Evolutionary conservation across 2,113 vertebrate genomes (phyloP).

Genomic region (Pseudorectes ferrugineus): DNA sequence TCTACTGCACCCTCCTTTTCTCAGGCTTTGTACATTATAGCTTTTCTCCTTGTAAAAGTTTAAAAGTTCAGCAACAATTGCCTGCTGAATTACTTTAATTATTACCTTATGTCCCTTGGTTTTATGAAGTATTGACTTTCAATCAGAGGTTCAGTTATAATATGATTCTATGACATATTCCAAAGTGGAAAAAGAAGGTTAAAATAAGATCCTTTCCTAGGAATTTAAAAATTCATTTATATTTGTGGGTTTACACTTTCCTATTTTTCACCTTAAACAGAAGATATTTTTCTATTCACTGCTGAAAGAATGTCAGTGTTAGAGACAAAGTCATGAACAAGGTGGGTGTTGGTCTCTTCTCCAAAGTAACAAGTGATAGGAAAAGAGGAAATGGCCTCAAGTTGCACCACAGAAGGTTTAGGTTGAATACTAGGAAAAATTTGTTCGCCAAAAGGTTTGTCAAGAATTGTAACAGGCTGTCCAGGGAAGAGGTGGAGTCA

Average conservation of each 20-base stretch:
- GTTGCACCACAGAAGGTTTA: background rate
- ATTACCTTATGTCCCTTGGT: background rate
- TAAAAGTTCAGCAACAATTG: constrained; percentile 26
- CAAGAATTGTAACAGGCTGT: background rate
- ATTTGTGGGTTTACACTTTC: background rate
- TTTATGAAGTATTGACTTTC: constrained; percentile 33
- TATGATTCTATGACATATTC: background rate
- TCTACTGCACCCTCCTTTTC: background rate
- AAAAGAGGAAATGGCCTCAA: background rate
- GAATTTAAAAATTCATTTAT: background rate
- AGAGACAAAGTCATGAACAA: background rate
- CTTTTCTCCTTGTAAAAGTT: background rate
- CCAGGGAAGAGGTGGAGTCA: background rate
- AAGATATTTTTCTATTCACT: background rate
- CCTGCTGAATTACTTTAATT: constrained; percentile 8
- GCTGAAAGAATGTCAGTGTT: background rate
- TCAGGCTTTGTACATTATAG: background rate
- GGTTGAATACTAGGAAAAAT: background rate
- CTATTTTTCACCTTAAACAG: background rate
- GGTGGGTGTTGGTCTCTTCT: background rate
- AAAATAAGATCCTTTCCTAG: background rate
- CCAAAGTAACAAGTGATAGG: background rate
- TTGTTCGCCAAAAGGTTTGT: background rate
- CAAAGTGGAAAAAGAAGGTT: background rate
- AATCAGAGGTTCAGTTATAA: background rate